phyloP scores from a whole-genome alignment of 2,888 invertebrate genomes.

The Eudasyphora cyanicolor region DNA sequence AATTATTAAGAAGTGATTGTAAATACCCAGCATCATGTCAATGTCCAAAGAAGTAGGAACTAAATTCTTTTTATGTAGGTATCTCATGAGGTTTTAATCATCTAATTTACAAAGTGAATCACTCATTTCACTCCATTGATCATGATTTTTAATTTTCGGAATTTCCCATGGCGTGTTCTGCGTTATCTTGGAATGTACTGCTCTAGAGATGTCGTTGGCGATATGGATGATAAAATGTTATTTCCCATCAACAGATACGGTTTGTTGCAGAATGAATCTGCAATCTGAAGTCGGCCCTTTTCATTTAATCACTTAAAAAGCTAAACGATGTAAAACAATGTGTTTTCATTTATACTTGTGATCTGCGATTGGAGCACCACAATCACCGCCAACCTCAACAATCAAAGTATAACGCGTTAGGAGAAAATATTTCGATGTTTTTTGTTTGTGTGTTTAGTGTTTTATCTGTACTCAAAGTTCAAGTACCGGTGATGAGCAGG shows the following conservation, averaged over 20 bases:
- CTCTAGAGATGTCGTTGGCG: neutral
- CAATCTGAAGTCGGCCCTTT: neutral
- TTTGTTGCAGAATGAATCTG: neutral
- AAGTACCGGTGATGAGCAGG: neutral
- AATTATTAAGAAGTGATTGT: neutral
- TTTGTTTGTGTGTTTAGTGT: too few relatives aligned
- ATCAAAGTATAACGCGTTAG: neutral
- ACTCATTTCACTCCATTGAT: neutral
- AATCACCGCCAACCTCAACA: neutral
- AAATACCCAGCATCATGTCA: neutral
- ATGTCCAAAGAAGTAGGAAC: conserved; percentile 12
- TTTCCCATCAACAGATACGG: conserved; percentile 4
- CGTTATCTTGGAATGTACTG: neutral
- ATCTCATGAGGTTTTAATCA: neutral
- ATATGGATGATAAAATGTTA: conserved; percentile 23
- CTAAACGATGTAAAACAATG: conserved; percentile 52
- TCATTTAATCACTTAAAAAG: conserved; percentile 58
- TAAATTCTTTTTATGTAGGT: too few relatives aligned
- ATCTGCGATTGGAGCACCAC: neutral
- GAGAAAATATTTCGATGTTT: neutral
- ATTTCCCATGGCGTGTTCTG: neutral
- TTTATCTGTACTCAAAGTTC: too few relatives aligned
- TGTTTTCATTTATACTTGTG: conserved; percentile 34
- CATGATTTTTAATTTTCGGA: neutral
- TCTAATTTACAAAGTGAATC: conserved; percentile 4